Conservation (phyloP, 2,113 vertebrate genomes). For the Raja brachyura region DNA sequence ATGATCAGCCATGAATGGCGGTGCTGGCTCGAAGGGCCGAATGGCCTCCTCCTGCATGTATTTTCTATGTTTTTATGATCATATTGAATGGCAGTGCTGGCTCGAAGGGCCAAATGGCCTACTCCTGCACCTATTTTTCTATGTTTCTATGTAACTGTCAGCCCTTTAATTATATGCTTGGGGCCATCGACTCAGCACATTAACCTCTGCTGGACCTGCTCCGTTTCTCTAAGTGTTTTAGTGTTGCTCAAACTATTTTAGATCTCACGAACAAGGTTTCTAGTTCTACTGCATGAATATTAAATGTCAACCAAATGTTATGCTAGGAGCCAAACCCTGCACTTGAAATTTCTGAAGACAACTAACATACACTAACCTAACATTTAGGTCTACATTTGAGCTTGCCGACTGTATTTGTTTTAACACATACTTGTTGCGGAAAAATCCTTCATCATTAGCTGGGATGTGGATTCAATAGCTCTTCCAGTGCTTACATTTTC, state of each 20-base stretch:
- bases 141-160: too few relatives aligned
- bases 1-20: too few relatives aligned
- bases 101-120: too few relatives aligned
- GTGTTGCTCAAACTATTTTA: background rate
- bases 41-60: too few relatives aligned
- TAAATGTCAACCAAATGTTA: constrained; percentile 18
- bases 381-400: background rate
- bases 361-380: background rate
- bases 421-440: background rate
- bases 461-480: background rate
- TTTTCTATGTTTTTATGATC: too few relatives aligned
- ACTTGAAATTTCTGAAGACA: background rate
- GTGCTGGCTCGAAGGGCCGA: too few relatives aligned
- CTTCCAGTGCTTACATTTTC: background rate
- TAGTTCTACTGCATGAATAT: background rate
- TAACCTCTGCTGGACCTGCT: background rate
- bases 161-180: background rate
- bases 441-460: background rate
- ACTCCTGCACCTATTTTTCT: too few relatives aligned
- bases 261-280: background rate
- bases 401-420: background rate
- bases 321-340: background rate
- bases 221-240: background rate
- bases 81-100: too few relatives aligned
- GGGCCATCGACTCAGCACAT: background rate